Percentiles rank a stretch among this genome's conserved stretches.
These are phyloP conservation scores for Eilema depressum DNA, from an alignment of 2,888 invertebrate genomes.

Conservation along the genomic window DNA sequence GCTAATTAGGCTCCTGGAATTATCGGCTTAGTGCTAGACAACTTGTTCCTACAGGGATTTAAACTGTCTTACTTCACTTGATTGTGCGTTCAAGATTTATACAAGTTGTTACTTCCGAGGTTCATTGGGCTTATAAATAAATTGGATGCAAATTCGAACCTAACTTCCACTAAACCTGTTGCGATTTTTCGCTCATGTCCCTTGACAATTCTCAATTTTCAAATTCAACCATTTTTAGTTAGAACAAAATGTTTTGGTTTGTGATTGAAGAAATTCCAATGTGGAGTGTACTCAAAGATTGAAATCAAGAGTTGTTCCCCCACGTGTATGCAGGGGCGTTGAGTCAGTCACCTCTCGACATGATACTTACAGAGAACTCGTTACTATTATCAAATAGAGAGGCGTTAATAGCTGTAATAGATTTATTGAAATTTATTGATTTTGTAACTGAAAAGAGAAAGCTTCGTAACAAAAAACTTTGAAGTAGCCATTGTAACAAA, in stretches of 20 bases:
- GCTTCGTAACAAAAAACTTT: not conserved
- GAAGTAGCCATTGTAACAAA: not conserved
- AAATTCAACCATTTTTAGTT: constrained; percentile 24
- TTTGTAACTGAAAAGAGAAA: not conserved
- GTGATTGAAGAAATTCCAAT: not conserved
- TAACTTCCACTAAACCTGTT: constrained; percentile 25
- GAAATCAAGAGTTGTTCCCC: constrained; percentile 20
- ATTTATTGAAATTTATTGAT: constrained; percentile 4
- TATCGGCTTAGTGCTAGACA: constrained; percentile 33
- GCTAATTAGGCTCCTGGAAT: constrained; percentile 41
- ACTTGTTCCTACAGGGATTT: constrained; percentile 39
- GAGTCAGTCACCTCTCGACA: constrained; percentile 40
- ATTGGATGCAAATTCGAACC: constrained; percentile 23
- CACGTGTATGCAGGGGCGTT: constrained; percentile 30
- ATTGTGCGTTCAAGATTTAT: constrained; percentile 18
- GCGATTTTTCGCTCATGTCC: constrained; percentile 19
- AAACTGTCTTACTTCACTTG: constrained; percentile 25
- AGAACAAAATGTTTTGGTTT: constrained; percentile 3
- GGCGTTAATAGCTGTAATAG: not conserved
- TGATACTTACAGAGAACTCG: constrained; percentile 8
- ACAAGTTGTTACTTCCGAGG: constrained; percentile 16
- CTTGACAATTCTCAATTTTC: constrained; percentile 17
- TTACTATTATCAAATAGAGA: not conserved
- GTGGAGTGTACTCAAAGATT: not conserved
- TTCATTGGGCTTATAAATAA: constrained; percentile 23